A percentile compares a stretch with the other conserved stretches of the same genome.
phyloP scores from a whole-genome alignment of 2,113 vertebrate genomes.

The Tragelaphus imberbis region DNA sequence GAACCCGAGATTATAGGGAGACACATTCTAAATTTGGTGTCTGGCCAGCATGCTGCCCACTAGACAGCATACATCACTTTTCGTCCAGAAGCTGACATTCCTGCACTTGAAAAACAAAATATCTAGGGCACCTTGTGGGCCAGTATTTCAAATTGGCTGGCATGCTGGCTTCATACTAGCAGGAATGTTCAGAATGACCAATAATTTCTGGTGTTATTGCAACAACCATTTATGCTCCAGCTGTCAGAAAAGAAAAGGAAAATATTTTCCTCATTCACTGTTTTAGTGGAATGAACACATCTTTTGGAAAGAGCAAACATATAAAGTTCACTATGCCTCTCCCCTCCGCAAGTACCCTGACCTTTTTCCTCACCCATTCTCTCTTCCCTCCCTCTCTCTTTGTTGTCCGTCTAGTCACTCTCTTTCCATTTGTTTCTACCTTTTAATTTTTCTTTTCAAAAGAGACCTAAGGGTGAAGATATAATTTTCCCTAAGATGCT shows the following conservation, averaged over 20 bases:
- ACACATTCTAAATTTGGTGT: neutral
- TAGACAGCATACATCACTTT: constrained; percentile 32
- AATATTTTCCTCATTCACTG: neutral
- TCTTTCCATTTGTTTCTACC: neutral
- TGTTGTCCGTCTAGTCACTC: neutral
- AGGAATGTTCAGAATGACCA: neutral
- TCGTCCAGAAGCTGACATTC: neutral
- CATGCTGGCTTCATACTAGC: neutral
- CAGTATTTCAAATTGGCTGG: constrained; percentile 38
- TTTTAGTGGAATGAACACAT: neutral
- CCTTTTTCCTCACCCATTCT: neutral
- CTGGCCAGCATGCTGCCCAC: neutral
- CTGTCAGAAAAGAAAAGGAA: constrained; percentile 32
- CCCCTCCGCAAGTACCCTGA: neutral
- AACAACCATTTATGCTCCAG: neutral
- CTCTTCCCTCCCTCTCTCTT: neutral
- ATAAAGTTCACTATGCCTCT: neutral
- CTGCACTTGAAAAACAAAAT: constrained; percentile 30
- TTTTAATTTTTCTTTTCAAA: neutral
- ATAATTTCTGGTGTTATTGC: constrained; percentile 37
- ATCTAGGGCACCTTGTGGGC: constrained; percentile 33
- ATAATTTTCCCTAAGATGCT: neutral
- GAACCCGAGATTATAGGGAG: neutral
- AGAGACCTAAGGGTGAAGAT: neutral
- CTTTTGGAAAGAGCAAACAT: neutral